A percentile compares a stretch with the other conserved stretches of the same genome.
Evolutionary conservation across 2,888 invertebrate genomes (phyloP).

Genomic region (Polydrusus tereticollis): DNA sequence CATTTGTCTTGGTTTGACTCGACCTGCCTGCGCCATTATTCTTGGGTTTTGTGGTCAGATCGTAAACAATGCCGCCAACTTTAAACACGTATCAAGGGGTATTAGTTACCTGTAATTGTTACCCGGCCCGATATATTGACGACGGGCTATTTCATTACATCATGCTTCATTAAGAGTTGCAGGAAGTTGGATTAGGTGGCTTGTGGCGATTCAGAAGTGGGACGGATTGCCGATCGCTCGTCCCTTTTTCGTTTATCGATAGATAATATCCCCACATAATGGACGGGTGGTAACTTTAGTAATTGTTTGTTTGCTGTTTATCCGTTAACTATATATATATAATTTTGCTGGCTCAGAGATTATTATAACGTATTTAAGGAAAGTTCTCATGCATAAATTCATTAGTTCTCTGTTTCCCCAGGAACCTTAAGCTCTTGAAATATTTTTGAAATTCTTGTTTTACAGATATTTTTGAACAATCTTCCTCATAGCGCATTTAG

Average conservation of each 20-base stretch:
- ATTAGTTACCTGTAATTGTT: slow-evolving; percentile 67
- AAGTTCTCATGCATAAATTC: no score
- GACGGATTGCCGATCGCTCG: slow-evolving; percentile 11
- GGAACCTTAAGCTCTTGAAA: no score
- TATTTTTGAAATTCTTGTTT: no score
- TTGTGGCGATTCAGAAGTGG: slow-evolving; percentile 53
- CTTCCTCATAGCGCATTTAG: no score
- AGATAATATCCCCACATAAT: slow-evolving; percentile 7
- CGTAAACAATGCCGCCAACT: slow-evolving; percentile 67
- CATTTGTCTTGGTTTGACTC: slow-evolving; percentile 68
- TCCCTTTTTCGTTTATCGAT: slow-evolving; percentile 3
- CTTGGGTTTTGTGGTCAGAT: slow-evolving; percentile 65
- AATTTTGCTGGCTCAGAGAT: neutral
- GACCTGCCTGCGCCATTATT: slow-evolving; percentile 64
- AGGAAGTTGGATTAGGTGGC: slow-evolving; percentile 59
- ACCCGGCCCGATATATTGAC: slow-evolving; percentile 61
- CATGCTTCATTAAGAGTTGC: slow-evolving; percentile 62
- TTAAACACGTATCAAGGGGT: slow-evolving; percentile 66
- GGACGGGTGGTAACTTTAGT: neutral
- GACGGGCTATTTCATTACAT: slow-evolving; percentile 64
- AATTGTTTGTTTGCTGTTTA: neutral
- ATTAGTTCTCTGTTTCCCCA: no score
- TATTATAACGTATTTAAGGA: no score
- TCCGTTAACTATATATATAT: neutral
- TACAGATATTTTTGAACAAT: no score